A percentile compares a stretch with the other conserved stretches of the same genome.
Evolutionary conservation across 2,797 vertebrate species (phyloP).

Genomic region (Semaprochilodus insignis): DNA sequence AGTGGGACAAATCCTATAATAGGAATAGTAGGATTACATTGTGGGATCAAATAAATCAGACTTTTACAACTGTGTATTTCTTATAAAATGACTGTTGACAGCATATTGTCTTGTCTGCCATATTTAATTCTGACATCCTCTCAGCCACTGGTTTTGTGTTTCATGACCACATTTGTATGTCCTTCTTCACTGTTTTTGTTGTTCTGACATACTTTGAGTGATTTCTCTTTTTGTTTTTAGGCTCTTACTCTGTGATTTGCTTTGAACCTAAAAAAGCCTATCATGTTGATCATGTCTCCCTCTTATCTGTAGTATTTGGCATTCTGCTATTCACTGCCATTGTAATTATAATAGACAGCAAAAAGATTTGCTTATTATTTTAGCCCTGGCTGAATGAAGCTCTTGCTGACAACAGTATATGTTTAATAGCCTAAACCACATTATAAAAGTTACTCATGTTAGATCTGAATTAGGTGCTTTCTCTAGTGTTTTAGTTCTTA

Average conservation of each 20-base stretch:
- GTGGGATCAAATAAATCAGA: no score
- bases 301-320: conserved; percentile 23
- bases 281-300: not conserved
- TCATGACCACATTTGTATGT: not conserved
- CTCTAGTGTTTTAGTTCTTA: no score
- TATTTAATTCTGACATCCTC: not conserved
- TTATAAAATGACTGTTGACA: not conserved
- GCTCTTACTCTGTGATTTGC: conserved; percentile 82
- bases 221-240: not conserved
- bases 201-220: not conserved
- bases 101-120: conserved; percentile 4
- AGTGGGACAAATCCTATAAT: no score
- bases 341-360: not conserved
- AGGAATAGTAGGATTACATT: no score
- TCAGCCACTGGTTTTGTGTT: not conserved
- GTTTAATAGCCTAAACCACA: no score
- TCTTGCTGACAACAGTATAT: no score
- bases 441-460: no score
- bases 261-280: conserved; percentile 67
- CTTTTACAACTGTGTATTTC: no score
- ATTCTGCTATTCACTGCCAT: conserved; percentile 45
- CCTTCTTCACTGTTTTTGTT: not conserved
- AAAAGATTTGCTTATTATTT: not conserved
- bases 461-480: no score
- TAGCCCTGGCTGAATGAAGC: not conserved